A percentile compares a stretch with the other conserved stretches of the same genome.
phyloP scores from a whole-genome alignment of 92 coral and sea anemone genomes.

The Siderastrea siderea region DNA sequence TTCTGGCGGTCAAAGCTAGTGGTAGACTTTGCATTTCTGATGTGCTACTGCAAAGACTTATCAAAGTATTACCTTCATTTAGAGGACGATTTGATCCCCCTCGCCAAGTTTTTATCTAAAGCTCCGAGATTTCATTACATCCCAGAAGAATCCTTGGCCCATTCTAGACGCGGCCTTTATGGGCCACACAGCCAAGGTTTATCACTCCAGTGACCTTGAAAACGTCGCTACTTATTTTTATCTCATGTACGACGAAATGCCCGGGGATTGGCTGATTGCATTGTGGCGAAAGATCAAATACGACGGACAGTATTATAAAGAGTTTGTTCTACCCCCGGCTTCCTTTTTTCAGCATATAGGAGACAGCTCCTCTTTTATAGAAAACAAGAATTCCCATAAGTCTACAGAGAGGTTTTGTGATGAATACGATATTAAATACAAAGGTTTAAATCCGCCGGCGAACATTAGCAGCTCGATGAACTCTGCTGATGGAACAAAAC shows the following conservation, averaged over 20 bases:
- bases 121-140: too few species aligned
- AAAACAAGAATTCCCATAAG: slow-evolving; percentile 50
- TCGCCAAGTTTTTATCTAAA: too few species aligned
- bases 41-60: slow-evolving; percentile 69
- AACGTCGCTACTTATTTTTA: slow-evolving; percentile 58
- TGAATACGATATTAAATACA: too few species aligned
- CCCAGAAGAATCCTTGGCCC: too few species aligned
- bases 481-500: slow-evolving; percentile 16
- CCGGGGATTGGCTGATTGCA: slow-evolving; percentile 78
- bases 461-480: slow-evolving; percentile 35
- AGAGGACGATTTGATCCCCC: too few species aligned
- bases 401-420: slow-evolving; percentile 11
- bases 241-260: slow-evolving; percentile 69
- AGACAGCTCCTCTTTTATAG: slow-evolving; percentile 57
- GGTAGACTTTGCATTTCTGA: slow-evolving; percentile 74
- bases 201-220: slow-evolving; percentile 61
- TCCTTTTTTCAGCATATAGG: slow-evolving; percentile 61
- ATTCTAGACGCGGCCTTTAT: slow-evolving; percentile 11
- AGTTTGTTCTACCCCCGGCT: too few species aligned
- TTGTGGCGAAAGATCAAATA: slow-evolving; percentile 44
- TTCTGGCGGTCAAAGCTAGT: slow-evolving; percentile 83
- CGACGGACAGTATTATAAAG: too few species aligned
- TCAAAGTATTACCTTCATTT: too few species aligned
- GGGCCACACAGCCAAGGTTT: slow-evolving; percentile 82
- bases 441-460: background rate